Evolutionary conservation across 2,113 vertebrate species (phyloP).

Genomic region (Petrocephalus zakoni): DNA sequence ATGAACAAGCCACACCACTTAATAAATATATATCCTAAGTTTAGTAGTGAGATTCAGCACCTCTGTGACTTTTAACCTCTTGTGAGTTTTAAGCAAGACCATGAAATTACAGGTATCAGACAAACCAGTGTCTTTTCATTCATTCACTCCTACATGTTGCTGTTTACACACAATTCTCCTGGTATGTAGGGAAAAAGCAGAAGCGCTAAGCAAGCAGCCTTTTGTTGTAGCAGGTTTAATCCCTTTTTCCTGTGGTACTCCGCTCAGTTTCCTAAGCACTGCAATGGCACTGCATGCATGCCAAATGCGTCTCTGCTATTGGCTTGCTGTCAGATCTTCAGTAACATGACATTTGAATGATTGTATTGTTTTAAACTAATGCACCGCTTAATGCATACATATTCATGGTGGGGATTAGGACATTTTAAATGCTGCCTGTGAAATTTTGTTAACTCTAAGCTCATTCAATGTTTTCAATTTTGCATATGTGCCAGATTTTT

Average conservation of each 20-base stretch:
- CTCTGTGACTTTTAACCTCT: too few species aligned
- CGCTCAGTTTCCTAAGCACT: background rate
- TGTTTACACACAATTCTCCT: background rate
- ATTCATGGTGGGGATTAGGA: background rate
- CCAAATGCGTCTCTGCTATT: background rate
- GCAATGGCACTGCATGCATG: background rate
- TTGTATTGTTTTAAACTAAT: background rate
- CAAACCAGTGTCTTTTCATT: background rate
- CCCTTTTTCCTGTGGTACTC: background rate
- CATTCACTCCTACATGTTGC: background rate
- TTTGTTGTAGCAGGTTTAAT: background rate
- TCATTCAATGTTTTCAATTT: background rate
- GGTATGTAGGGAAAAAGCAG: background rate
- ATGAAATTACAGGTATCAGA: background rate
- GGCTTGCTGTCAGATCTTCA: background rate
- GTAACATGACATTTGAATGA: background rate
- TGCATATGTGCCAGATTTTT: background rate
- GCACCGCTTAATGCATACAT: background rate
- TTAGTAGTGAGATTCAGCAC: background rate
- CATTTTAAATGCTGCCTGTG: background rate
- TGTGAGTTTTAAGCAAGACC: background rate
- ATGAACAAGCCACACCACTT: background rate
- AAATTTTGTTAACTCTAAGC: background rate
- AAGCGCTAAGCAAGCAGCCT: background rate
- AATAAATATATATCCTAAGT: background rate